These are phyloP conservation scores for Acinonyx jubatus DNA, from an alignment of 2,113 vertebrate species.

Conservation along the genomic window DNA sequence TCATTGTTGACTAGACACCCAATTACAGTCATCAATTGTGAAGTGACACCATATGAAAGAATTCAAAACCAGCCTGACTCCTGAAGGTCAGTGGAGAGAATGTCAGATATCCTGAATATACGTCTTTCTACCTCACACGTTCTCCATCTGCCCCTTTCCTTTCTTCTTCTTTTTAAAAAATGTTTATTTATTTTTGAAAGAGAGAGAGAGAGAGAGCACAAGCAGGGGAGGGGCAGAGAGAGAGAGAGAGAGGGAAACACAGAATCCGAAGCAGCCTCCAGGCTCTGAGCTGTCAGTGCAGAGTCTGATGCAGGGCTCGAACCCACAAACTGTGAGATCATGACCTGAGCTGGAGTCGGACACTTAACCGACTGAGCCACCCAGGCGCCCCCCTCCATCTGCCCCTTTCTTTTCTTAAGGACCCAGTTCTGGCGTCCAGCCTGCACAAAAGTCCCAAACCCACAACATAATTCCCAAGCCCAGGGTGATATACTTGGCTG, in stretches of 20 bases:
- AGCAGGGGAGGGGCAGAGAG: no score
- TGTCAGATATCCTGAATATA: background rate
- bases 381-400: background rate
- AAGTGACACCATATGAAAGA: background rate
- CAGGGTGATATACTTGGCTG: background rate
- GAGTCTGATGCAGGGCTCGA: no score
- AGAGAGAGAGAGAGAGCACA: no score
- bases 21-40: background rate
- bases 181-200: no score
- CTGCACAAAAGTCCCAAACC: background rate
- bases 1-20: background rate
- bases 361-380: no score
- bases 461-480: background rate
- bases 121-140: background rate
- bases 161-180: background rate
- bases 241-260: no score
- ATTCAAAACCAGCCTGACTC: background rate
- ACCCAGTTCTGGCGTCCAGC: background rate
- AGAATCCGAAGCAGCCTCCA: no score
- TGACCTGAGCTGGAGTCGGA: no score
- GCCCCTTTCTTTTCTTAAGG: background rate
- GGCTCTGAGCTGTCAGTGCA: no score
- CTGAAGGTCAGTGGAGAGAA: background rate
- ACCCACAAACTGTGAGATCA: no score
- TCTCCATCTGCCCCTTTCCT: background rate